Percentiles rank a stretch among this genome's conserved stretches.
These are phyloP conservation scores for Melanotaenia nigrans DNA, from an alignment of 2,797 vertebrate species.

Conservation along the genomic window DNA sequence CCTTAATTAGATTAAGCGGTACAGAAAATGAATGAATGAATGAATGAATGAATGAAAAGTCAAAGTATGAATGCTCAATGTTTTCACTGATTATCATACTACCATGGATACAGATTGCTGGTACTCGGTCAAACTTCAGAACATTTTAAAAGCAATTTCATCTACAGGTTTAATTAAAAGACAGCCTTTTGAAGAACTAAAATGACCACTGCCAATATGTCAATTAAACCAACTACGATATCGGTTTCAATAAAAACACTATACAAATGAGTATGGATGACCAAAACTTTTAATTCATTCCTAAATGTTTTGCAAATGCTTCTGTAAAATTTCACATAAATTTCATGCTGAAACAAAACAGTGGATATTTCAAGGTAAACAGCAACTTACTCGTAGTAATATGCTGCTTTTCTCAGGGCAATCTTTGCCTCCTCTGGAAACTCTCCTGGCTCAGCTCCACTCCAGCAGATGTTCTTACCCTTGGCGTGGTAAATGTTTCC, in stretches of 20 bases:
- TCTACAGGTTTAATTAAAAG: no score
- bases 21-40: no score
- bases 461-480: slow-evolving; percentile 92
- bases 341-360: slow-evolving; percentile 18
- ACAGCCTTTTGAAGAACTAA: neutral
- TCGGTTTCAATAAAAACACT: neutral
- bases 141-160: neutral
- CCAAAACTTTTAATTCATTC: neutral
- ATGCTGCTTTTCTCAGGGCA: slow-evolving; percentile 90
- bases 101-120: neutral
- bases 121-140: neutral
- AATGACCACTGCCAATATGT: neutral
- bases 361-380: slow-evolving; percentile 3
- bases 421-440: slow-evolving; percentile 92
- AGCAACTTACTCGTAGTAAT: slow-evolving; percentile 93
- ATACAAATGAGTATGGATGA: neutral
- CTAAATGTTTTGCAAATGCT: neutral
- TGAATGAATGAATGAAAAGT: no score
- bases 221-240: neutral
- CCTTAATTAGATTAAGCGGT: no score
- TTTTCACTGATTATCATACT: neutral
- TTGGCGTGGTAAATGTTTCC: slow-evolving; percentile 97
- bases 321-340: neutral
- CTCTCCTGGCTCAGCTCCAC: slow-evolving; percentile 89
- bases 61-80: no score